A percentile compares a stretch with the other conserved stretches of the same genome.
phyloP scores from a whole-genome alignment of 2,113 vertebrate species.

The Columbina picui region DNA sequence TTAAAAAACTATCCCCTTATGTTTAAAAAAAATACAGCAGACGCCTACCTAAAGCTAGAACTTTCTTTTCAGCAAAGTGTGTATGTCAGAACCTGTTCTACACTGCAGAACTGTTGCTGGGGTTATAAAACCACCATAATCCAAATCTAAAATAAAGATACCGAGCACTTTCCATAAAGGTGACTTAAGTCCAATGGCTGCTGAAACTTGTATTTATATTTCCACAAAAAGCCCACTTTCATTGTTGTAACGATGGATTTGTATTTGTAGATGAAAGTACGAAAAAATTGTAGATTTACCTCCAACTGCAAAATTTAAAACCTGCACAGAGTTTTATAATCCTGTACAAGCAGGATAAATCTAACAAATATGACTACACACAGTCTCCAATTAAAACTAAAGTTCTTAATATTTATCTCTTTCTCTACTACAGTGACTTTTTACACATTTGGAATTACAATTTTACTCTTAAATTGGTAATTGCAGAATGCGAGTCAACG shows the following conservation, averaged over 20 bases:
- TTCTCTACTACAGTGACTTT: conserved; percentile 26
- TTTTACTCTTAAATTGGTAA: neutral
- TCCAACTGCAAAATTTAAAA: neutral
- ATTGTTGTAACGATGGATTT: neutral
- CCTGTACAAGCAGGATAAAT: neutral
- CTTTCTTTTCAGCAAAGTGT: conserved; percentile 58
- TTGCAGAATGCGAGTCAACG: neutral
- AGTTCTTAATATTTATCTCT: conserved; percentile 51
- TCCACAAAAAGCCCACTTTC: neutral
- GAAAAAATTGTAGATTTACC: neutral
- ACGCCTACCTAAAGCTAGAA: conserved; percentile 52
- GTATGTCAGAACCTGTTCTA: conserved; percentile 24
- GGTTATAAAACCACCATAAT: conserved; percentile 40
- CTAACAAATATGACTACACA: conserved; percentile 55
- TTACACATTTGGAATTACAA: neutral
- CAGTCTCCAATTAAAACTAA: neutral
- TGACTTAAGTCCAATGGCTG: neutral
- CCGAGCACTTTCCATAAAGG: neutral
- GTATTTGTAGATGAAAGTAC: neutral
- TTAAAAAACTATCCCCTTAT: neutral
- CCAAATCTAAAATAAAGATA: conserved; percentile 1
- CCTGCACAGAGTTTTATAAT: neutral
- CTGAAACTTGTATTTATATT: neutral
- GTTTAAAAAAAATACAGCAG: neutral
- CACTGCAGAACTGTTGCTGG: conserved; percentile 35